Conservation (phyloP, 2,888 invertebrate species). For the Cremastinae sp. region DNA sequence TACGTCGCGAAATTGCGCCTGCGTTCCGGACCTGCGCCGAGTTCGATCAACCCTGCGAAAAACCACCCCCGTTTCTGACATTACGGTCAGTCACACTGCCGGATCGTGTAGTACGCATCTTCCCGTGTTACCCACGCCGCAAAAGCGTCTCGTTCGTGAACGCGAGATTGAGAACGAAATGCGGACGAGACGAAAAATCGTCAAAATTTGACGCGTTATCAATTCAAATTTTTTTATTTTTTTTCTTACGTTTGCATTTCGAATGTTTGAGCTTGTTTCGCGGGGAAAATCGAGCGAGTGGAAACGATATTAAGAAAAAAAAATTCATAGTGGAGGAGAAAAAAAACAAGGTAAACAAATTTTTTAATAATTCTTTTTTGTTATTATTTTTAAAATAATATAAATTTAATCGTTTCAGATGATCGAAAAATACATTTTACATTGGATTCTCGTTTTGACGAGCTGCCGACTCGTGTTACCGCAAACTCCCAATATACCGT, state of each 20-base stretch:
- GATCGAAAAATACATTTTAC: slow-evolving; percentile 56
- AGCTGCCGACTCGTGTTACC: slow-evolving; percentile 80
- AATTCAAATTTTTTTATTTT: not conserved
- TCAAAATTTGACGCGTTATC: not conserved
- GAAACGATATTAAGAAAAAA: not conserved
- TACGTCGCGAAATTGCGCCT: slow-evolving; percentile 57
- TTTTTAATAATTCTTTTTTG: no score
- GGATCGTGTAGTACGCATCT: slow-evolving; percentile 51
- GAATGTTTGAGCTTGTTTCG: slow-evolving; percentile 4
- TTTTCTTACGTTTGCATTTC: slow-evolving; percentile 5
- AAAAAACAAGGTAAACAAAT: slow-evolving; percentile 3
- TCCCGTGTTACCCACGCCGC: slow-evolving; percentile 24
- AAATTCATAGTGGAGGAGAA: not conserved
- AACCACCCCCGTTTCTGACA: slow-evolving; percentile 2
- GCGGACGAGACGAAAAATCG: slow-evolving; percentile 59
- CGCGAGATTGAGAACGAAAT: slow-evolving; percentile 26
- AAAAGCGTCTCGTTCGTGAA: slow-evolving; percentile 11
- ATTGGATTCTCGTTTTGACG: slow-evolving; percentile 65
- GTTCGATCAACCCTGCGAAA: slow-evolving; percentile 59
- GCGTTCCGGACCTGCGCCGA: slow-evolving; percentile 62
- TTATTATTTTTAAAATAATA: no score
- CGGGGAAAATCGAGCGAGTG: slow-evolving; percentile 8
- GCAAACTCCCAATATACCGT: slow-evolving; percentile 82
- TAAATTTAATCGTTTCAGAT: slow-evolving; percentile 55
- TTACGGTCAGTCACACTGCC: slow-evolving; percentile 49